Percentiles rank a stretch among this genome's conserved stretches.
These are phyloP conservation scores for Myiozetetes cayanensis DNA, from an alignment of 2,113 vertebrate species.

Conservation along the genomic window DNA sequence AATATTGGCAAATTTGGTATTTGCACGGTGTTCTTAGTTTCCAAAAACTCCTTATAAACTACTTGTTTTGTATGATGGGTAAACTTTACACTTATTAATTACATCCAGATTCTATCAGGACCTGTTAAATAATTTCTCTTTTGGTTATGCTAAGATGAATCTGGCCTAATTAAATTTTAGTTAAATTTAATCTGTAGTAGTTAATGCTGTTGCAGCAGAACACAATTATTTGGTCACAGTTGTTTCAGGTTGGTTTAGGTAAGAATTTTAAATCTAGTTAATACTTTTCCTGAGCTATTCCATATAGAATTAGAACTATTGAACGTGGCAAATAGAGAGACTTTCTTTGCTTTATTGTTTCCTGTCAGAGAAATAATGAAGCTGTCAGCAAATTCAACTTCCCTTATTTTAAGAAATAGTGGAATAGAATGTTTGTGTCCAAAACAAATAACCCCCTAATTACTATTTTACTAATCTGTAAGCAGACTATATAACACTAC, in stretches of 20 bases:
- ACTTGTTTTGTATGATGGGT: background rate
- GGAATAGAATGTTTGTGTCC: background rate
- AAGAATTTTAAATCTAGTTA: background rate
- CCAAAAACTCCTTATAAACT: background rate
- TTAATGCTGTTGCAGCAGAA: constrained; percentile 18
- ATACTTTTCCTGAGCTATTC: background rate
- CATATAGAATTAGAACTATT: background rate
- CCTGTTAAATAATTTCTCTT: constrained; percentile 39
- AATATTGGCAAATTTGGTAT: background rate
- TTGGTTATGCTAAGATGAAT: background rate
- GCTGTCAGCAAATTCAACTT: background rate
- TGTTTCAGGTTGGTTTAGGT: background rate
- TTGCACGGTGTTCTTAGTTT: background rate
- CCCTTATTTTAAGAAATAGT: background rate
- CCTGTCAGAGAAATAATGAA: background rate
- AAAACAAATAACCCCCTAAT: background rate
- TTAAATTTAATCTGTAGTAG: constrained; percentile 24
- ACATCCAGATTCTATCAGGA: background rate
- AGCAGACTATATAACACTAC: background rate
- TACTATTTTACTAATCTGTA: background rate
- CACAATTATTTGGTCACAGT: background rate
- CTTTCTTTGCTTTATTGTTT: constrained; percentile 8
- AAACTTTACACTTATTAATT: constrained; percentile 21
- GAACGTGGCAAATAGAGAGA: background rate
- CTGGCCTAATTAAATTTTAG: constrained; percentile 32